Conservation (phyloP, 2,888 invertebrate genomes). For the Ophion costatus region DNA sequence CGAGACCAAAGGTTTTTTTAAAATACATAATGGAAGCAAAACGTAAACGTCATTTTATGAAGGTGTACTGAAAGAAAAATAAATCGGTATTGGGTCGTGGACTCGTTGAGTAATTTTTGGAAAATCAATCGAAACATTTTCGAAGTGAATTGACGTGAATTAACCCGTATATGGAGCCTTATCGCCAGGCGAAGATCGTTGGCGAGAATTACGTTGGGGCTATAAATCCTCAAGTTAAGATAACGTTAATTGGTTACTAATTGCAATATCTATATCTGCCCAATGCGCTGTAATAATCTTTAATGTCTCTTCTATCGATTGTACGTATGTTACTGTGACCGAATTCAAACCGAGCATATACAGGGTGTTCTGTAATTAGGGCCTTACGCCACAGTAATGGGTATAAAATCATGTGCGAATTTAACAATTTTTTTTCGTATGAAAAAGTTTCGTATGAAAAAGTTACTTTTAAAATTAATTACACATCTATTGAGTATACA, state of each 20-base stretch:
- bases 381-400: too few relatives aligned
- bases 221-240: slow-evolving; percentile 55
- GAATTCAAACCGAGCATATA: slow-evolving; percentile 1
- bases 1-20: too few relatives aligned
- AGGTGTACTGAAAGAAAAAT: neutral
- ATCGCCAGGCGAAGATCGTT: slow-evolving; percentile 39
- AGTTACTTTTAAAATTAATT: too few relatives aligned
- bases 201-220: slow-evolving; percentile 41
- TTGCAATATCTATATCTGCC: slow-evolving; percentile 56
- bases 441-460: too few relatives aligned
- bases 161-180: neutral
- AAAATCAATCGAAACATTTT: neutral
- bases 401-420: too few relatives aligned
- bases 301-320: slow-evolving; percentile 49
- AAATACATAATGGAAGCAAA: too few relatives aligned
- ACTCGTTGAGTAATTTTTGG: neutral
- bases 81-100: neutral
- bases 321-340: slow-evolving; percentile 36
- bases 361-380: too few relatives aligned
- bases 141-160: neutral
- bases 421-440: too few relatives aligned
- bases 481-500: too few relatives aligned
- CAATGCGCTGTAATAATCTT: slow-evolving; percentile 29
- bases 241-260: slow-evolving; percentile 63
- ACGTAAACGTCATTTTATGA: neutral